phyloP scores from a whole-genome alignment of 2,113 vertebrate genomes.

The Ptyas mucosa region DNA sequence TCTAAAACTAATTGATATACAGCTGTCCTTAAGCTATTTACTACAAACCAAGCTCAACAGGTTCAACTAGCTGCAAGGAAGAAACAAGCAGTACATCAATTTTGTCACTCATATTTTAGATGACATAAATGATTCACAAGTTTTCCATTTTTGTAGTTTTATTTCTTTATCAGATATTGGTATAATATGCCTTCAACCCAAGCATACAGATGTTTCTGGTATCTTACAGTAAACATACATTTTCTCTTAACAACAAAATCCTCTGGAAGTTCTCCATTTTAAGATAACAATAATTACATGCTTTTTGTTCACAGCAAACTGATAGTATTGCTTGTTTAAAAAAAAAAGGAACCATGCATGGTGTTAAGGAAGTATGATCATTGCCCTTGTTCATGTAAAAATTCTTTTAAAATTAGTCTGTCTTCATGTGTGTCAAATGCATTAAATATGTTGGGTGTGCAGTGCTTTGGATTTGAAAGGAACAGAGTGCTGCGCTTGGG shows the following conservation, averaged over 20 bases:
- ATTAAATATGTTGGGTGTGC: neutral
- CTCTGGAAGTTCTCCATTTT: conserved; percentile 27
- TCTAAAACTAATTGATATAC: neutral
- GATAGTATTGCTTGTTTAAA: conserved; percentile 41
- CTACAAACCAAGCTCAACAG: conserved; percentile 24
- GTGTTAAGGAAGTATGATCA: conserved; percentile 44
- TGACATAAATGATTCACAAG: conserved; percentile 48
- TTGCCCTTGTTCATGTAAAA: conserved; percentile 54
- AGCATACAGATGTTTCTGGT: conserved; percentile 51
- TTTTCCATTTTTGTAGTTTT: conserved; percentile 55
- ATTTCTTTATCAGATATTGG: conserved; percentile 55
- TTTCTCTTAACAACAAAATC: conserved; percentile 54
- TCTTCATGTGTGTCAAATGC: conserved; percentile 19
- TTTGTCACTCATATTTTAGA: neutral
- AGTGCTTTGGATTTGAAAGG: neutral
- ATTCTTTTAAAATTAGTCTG: neutral
- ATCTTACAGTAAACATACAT: conserved; percentile 57
- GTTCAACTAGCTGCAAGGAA: neutral
- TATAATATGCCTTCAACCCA: conserved; percentile 56
- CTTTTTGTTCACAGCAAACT: conserved; percentile 47
- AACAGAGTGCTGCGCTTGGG: neutral
- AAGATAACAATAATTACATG: conserved; percentile 47
- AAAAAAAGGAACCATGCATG: conserved; percentile 64
- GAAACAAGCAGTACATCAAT: neutral
- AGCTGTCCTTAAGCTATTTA: neutral